A percentile compares a stretch with the other conserved stretches of the same genome.
Conservation (phyloP, 2,797 vertebrate genomes). For the Parauchenoglanis punctatus region DNA sequence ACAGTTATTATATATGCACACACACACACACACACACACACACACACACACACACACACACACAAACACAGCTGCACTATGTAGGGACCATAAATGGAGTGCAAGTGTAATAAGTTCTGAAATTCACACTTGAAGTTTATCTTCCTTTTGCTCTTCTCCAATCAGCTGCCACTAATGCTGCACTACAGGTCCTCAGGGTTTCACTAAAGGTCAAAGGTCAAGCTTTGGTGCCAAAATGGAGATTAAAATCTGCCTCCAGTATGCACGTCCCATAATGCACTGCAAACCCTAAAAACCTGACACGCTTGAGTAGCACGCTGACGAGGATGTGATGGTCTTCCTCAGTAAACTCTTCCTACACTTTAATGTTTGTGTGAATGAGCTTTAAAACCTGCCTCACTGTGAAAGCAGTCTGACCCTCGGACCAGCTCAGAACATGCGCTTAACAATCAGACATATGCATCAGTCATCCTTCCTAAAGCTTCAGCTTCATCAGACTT, state of each 20-base stretch:
- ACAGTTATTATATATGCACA: background rate
- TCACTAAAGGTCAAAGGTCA: background rate
- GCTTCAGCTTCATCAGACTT: background rate
- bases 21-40: constrained; percentile 32
- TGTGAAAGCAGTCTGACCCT: constrained; percentile 54
- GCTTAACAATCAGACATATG: constrained; percentile 11
- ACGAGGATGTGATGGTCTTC: constrained; percentile 45
- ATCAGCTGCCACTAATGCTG: background rate
- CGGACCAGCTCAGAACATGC: background rate
- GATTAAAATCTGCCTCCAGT: background rate
- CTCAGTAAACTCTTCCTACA: constrained; percentile 7
- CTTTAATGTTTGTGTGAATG: constrained; percentile 19
- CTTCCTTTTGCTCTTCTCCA: background rate
- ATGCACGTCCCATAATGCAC: constrained; percentile 44
- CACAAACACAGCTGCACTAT: constrained; percentile 20
- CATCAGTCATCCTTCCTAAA: background rate
- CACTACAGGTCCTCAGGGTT: constrained; percentile 44
- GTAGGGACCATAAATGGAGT: background rate
- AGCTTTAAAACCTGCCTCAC: constrained; percentile 49
- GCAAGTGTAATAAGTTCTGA: constrained; percentile 1
- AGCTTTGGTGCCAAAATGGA: constrained; percentile 29
- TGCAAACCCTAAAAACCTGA: constrained; percentile 15
- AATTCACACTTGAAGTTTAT: constrained; percentile 1
- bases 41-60: background rate
- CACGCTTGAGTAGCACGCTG: constrained; percentile 12